These are phyloP conservation scores for Desmophyllum pertusum DNA, from an alignment of 92 coral and sea anemone species.

Conservation along the genomic window DNA sequence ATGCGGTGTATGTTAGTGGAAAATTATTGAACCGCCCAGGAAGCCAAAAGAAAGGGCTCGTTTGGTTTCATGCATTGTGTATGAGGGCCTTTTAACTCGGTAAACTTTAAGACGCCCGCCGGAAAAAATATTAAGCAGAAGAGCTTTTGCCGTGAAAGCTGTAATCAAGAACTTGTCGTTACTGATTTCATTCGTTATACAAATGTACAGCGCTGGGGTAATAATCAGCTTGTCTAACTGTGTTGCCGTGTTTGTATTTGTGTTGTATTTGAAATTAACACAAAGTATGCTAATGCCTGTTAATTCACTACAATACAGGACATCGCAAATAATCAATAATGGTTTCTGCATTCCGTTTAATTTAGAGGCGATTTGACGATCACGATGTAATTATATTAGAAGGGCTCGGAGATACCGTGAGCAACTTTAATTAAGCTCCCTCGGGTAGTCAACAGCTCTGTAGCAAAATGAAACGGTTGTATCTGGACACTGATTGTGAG, in stretches of 20 bases:
- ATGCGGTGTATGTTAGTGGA: conserved; percentile 11
- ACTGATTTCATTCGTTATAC: neutral
- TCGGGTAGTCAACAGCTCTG: neutral
- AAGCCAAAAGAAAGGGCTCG: conserved; percentile 25
- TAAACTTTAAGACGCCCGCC: conserved; percentile 3
- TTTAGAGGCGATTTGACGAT: neutral
- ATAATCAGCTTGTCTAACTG: neutral
- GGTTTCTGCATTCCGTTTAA: conserved; percentile 2
- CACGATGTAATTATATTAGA: neutral
- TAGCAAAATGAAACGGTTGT: neutral
- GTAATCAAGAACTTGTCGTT: neutral
- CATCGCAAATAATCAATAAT: neutral
- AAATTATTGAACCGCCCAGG: conserved; percentile 35
- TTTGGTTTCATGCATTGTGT: conserved; percentile 24
- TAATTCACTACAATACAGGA: conserved; percentile 16
- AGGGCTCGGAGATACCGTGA: neutral
- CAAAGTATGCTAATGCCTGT: conserved; percentile 25
- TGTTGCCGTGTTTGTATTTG: conserved; percentile 7
- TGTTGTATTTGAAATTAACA: conserved; percentile 29
- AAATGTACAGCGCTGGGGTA: neutral
- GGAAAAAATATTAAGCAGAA: neutral
- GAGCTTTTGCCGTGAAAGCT: neutral
- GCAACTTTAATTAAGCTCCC: neutral
- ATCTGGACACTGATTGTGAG: neutral
- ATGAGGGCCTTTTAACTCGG: conserved; percentile 15